A percentile compares a stretch with the other conserved stretches of the same genome.
phyloP scores from a whole-genome alignment of 1,140 invertebrate species.

The Thaumetopoea pityocampa region DNA sequence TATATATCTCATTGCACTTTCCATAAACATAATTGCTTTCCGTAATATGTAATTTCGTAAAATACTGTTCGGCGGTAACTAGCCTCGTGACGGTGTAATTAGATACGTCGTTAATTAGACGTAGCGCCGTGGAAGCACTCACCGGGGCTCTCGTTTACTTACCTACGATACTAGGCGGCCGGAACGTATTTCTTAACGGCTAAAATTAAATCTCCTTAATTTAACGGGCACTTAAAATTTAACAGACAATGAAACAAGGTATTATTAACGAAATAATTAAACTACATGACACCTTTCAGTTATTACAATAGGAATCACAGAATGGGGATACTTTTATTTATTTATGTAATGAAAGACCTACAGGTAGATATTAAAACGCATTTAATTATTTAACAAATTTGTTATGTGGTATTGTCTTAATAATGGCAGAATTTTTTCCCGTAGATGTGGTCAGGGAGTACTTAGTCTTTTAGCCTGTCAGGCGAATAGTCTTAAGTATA shows the following conservation, averaged over 20 bases:
- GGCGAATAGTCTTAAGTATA: too few species aligned
- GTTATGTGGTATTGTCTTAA: too few species aligned
- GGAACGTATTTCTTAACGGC: constrained; percentile 16
- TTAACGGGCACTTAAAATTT: constrained; percentile 4
- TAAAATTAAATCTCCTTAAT: constrained; percentile 33
- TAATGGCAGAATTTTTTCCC: too few species aligned
- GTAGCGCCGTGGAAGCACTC: constrained; percentile 53
- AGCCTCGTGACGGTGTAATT: constrained; percentile 55
- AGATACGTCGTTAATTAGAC: constrained; percentile 66
- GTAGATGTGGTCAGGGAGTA: too few species aligned
- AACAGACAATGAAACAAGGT: constrained; percentile 8
- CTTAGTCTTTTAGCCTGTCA: too few species aligned
- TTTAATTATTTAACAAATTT: too few species aligned
- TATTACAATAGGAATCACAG: too few species aligned
- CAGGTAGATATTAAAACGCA: too few species aligned
- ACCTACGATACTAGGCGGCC: constrained; percentile 28
- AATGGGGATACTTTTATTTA: too few species aligned
- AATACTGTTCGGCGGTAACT: constrained; percentile 45
- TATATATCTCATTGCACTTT: constrained; percentile 40
- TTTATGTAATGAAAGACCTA: too few species aligned
- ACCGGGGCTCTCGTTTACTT: constrained; percentile 42
- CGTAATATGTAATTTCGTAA: constrained; percentile 63
- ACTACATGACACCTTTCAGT: too few species aligned
- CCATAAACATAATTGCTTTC: constrained; percentile 58
- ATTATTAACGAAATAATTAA: too few species aligned